phyloP scores from a whole-genome alignment of 1,140 invertebrate species.

The Scaptomyza montana region DNA sequence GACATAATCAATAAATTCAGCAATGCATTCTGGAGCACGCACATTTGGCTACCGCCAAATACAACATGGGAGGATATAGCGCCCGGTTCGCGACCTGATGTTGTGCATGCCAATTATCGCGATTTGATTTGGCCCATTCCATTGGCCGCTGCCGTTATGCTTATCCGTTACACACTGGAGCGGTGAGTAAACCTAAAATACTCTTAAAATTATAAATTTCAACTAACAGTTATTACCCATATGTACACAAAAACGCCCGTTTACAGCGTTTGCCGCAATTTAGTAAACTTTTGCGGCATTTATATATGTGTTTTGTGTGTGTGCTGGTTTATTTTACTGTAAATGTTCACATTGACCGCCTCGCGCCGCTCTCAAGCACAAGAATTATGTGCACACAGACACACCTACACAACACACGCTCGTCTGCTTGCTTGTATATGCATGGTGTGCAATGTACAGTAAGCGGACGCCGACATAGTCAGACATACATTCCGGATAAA shows the following conservation, averaged over 20 bases:
- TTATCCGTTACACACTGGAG: slow-evolving; percentile 91
- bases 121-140: slow-evolving; percentile 93
- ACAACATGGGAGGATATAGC: slow-evolving; percentile 94
- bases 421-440: slow-evolving; percentile 35
- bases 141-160: slow-evolving; percentile 90
- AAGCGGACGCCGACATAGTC: slow-evolving; percentile 35
- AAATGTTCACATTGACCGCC: slow-evolving; percentile 47
- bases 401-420: slow-evolving; percentile 32
- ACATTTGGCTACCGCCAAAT: slow-evolving; percentile 95
- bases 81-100: slow-evolving; percentile 89
- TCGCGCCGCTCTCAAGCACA: slow-evolving; percentile 35
- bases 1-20: slow-evolving; percentile 68
- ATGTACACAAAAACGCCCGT: slow-evolving; percentile 30
- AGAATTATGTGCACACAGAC: slow-evolving; percentile 30
- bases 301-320: slow-evolving; percentile 11
- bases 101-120: slow-evolving; percentile 91
- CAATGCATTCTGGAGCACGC: slow-evolving; percentile 91
- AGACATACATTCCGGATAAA: slow-evolving; percentile 7
- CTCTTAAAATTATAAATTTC: neutral
- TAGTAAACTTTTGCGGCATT: slow-evolving; percentile 48
- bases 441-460: slow-evolving; percentile 63
- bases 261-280: slow-evolving; percentile 31
- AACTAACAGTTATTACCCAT: neutral
- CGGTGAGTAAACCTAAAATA: slow-evolving; percentile 86
- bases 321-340: slow-evolving; percentile 34